Evolutionary conservation across 2,888 invertebrate species (phyloP), one percentile per base, ranked within the genome.

Genomic region (Metacarcinus magister): DNA sequence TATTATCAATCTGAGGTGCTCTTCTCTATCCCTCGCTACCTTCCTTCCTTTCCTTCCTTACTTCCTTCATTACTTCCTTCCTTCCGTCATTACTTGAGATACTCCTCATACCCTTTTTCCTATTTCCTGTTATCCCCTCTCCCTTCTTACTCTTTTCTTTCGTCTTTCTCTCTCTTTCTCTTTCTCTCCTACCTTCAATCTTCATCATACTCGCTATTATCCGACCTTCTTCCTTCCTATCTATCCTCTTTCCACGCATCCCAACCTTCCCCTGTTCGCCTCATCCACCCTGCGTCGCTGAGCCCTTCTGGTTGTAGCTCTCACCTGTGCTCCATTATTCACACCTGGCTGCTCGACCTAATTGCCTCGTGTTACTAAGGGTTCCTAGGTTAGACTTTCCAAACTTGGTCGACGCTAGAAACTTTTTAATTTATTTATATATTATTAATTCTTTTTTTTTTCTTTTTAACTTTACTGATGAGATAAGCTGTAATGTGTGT

Each of bases 281-380:
- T 75, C 75, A n/a, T 23, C 75, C 8, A 19, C 23, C 75, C 2
- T 19, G 75, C 75, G 5, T 54, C 10, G 54, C 54, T 19, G 16
- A 54, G 54, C 54, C 54, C 13, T 39, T 16, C 54, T 13, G 2
- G 16, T 19, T 75, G n/a, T 75, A 75, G n/a, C 75, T 75, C 75
- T 75, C 28, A 75, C 75, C 75, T 75, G 75, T 23, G 75, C 75
- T 75, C 75, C n/a, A 75, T 75, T 75, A 28, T 75, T 75, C 75
- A 23, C 75, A 75, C 75, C 75, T 75, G 75, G 75, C n/a, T 75
- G 75, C 75, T 7, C 75, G 23, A 19, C 75, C n/a, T 75, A 75
- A 75, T 75, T 75, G 75, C 75, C 23, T n/a, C 16, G 28, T 75
- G 75, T 28, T 75, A 28, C 75, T 75, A 75, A 7, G 75, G 75